Conservation (phyloP, 1,140 invertebrate species). For the Parapsyche elsis region DNA sequence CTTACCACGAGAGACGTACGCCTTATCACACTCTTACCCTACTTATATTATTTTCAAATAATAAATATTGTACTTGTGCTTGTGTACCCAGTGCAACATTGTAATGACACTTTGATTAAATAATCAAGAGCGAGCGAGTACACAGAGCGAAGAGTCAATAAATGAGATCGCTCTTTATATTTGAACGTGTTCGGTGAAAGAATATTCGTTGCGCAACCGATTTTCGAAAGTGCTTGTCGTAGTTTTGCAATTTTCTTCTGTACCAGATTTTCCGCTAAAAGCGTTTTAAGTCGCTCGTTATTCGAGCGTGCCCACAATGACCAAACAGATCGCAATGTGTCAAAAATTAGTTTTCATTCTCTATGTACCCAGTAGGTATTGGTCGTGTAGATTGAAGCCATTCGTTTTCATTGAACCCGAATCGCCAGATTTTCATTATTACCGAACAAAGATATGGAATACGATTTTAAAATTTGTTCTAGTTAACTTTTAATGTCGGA, state of each 20-base stretch:
- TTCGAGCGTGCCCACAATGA: neutral
- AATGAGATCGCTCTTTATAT: too few species aligned
- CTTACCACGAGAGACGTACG: neutral
- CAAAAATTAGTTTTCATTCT: neutral
- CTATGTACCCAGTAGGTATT: too few species aligned
- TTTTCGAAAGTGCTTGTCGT: slow-evolving; percentile 20
- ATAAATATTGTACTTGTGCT: neutral
- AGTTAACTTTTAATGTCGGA: too few species aligned
- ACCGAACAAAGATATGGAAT: too few species aligned
- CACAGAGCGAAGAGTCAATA: too few species aligned
- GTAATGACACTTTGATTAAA: too few species aligned
- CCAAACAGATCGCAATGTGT: neutral
- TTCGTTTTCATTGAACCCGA: too few species aligned
- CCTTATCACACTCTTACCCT: neutral
- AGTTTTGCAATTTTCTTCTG: slow-evolving; percentile 27
- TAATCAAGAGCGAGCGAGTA: too few species aligned
- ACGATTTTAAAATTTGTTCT: too few species aligned
- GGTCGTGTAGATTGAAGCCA: too few species aligned
- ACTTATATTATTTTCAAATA: neutral
- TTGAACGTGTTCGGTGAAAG: neutral
- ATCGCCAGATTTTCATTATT: too few species aligned
- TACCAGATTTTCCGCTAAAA: slow-evolving; percentile 26
- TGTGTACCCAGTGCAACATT: too few species aligned
- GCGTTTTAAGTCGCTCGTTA: slow-evolving; percentile 1
- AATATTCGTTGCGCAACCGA: neutral